Conservation (phyloP, 2,113 vertebrate genomes). For the Myotis lucifugus region DNA sequence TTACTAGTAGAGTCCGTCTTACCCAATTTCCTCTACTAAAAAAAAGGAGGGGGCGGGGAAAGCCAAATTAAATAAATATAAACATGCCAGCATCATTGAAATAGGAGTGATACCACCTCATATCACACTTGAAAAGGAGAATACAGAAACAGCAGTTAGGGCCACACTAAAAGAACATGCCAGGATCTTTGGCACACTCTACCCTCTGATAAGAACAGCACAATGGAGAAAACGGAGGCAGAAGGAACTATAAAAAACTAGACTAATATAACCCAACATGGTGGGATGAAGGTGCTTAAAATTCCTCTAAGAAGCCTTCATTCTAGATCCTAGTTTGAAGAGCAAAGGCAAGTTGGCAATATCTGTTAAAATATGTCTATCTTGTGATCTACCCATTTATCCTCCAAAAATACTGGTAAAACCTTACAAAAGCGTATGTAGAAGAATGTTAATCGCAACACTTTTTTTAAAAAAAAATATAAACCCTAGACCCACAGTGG, state of each 20-base stretch:
- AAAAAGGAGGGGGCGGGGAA: neutral
- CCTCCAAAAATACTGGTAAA: neutral
- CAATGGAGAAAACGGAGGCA: neutral
- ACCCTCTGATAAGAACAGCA: neutral
- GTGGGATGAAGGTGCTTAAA: neutral
- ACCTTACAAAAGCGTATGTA: neutral
- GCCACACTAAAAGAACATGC: neutral
- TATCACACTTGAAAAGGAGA: neutral
- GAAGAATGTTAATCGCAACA: neutral
- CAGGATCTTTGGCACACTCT: neutral
- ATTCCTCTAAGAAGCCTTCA: neutral
- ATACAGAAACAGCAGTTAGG: neutral
- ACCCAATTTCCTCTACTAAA: neutral
- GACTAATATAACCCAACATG: neutral
- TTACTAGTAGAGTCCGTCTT: neutral
- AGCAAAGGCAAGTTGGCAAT: neutral
- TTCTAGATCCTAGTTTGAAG: neutral
- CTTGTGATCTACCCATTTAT: neutral
- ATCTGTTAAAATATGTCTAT: neutral
- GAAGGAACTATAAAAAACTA: neutral
- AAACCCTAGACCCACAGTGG: neutral
- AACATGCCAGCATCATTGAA: neutral
- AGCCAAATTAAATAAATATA: neutral
- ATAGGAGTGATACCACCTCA: neutral
- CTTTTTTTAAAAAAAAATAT: neutral